Base-by-base conservation (phyloP, 2,888 invertebrate species). In the Molanna angustata region DNA sequence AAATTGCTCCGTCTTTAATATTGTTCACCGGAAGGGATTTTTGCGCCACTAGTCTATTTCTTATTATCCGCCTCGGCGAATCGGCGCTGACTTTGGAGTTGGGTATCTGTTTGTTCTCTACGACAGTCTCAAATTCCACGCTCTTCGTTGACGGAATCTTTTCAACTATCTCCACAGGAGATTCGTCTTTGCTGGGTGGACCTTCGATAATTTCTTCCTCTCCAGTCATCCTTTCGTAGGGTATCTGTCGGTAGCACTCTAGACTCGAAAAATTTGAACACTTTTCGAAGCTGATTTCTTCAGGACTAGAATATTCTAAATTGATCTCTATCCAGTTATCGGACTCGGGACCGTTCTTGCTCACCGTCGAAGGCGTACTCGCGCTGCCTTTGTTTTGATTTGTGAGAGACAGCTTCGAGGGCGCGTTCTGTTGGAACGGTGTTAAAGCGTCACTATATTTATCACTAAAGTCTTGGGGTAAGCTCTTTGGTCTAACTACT, bases 291-390 rank as follows among this genome's bases (percentile, higher is more conserved):
- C 78, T 79, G 46, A 77, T 70, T 64, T 83, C 83, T 50, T 84
- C 84, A 0, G 85, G 84, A 61, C 82, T 82, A 16, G 84, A 85
- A 65, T 82, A 82, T 57, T 84, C 84, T 63, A 86, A 69, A 67
- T 84, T 85, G 49, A 86, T 85, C 68, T 86, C 86, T 1, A 85
- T 86, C 86, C 86, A 86, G 53, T 84, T 84, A 61, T 84, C 84
- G 1, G 73, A 74, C 46, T 76, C 70, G 41, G 68, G 65, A 17
- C 58, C 54, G 27, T 57, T 57, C 46, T 55, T 58, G 67, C 69
- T 43, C 13, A 51, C 2, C 62, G 68, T 37, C 63, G 62, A 46
- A 63, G 63, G 14, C 1, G 59, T 59, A 22, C 54, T 52, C 4
- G 41, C 49, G 41, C 59, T 59, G 11, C 49, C 49, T 43, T 55